Base-by-base conservation (phyloP, 2,888 invertebrate genomes). In the Drosophila imparisetae region DNA sequence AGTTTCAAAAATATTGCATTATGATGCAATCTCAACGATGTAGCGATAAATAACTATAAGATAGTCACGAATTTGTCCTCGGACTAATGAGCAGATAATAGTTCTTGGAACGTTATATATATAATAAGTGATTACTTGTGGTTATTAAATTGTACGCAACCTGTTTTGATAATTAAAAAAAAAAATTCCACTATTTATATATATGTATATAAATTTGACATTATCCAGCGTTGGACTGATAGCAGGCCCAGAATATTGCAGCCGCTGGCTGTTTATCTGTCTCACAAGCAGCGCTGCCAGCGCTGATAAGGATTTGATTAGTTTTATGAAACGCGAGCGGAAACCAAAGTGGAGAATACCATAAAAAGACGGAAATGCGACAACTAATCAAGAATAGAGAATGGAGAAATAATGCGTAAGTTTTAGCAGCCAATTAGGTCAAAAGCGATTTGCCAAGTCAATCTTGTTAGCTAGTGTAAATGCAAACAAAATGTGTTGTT, bases 301-400 rank as follows among this genome's bases (percentile, higher is more conserved):
- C 29, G 40, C 65, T 66, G 78, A 78, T 78, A 78, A 78, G 63
- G 53, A 66, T 71, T 69, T 66, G 36, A 57, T 30, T 48, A 42
- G 45, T 64, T 42, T 36, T 29, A 11, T 55, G 21, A 42, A 29
- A 11, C 13, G 49, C 64, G 59, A 64, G 55, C 75, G 79, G 72
- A 78, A 78, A n/a, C 67, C 42, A 38, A 29, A 13, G 38, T n/a
- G n/a, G 38, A 40, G 38, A 40, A 49, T 27, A 61, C 27, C 38
- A 53, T 27, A 55, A 42, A 58, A 48, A 48, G 34, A 48, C 76
- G 79, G 79, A 80, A 80, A 80, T 78, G 71, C 75, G 78, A 65
- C 75, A 63, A 45, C 29, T 68, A 66, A 68, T 7, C 55, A 27
- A 32, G 29, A 2, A 34, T 32, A 10, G 21, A 36, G 24, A 24